Evolutionary conservation across 2,888 invertebrate species (phyloP).

Genomic region (Tenthredo livida): DNA sequence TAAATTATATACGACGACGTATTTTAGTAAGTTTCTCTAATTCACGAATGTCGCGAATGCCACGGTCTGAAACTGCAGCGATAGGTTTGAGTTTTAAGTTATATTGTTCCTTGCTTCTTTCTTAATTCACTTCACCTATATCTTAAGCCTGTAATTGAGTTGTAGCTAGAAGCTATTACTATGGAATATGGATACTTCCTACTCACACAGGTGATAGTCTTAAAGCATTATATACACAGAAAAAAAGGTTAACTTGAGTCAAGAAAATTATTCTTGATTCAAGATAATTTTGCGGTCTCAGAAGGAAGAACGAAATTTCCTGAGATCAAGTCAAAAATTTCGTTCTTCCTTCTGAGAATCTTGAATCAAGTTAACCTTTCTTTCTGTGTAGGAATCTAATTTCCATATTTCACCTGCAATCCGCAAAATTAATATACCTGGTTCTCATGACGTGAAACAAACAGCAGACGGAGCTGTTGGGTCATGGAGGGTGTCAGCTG

Average conservation of each 20-base stretch:
- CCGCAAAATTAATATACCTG: not conserved
- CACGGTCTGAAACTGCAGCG: not conserved
- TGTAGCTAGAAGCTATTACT: not conserved
- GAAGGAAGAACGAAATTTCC: too few species aligned
- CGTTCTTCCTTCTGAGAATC: too few species aligned
- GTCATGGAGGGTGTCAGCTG: not conserved
- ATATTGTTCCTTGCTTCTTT: not conserved
- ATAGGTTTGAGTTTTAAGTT: not conserved
- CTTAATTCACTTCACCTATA: not conserved
- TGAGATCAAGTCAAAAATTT: too few species aligned
- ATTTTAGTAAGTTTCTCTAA: not conserved
- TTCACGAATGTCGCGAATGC: not conserved
- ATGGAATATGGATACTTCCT: not conserved
- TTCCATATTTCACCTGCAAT: not conserved
- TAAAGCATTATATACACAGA: too few species aligned
- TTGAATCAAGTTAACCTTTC: too few species aligned
- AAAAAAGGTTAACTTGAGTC: too few species aligned
- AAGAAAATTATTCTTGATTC: too few species aligned
- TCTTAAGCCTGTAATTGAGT: not conserved
- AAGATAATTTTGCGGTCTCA: too few species aligned
- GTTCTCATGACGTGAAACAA: not conserved
- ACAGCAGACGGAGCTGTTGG: conserved; percentile 9
- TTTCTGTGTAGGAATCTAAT: not conserved
- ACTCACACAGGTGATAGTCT: not conserved
- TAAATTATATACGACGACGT: not conserved